A percentile compares a stretch with the other conserved stretches of the same genome.
Conservation (phyloP, 2,797 vertebrate genomes). For the Chlorospingus flavigularis region DNA sequence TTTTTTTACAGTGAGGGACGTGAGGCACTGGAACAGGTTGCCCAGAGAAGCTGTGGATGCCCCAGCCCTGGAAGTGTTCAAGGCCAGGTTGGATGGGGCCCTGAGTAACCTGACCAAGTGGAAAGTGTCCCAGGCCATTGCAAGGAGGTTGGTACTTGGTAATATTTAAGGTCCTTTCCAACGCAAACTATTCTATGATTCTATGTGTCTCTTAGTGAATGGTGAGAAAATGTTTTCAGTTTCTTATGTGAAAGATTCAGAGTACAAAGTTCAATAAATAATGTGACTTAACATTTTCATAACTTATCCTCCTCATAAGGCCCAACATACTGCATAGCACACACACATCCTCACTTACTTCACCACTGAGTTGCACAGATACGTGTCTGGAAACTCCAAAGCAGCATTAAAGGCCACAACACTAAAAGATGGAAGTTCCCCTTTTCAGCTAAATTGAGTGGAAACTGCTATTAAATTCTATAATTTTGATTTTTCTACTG, state of each 20-base stretch:
- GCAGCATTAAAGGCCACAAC: not conserved
- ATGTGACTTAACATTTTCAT: not conserved
- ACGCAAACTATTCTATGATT: not conserved
- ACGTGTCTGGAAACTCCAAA: not conserved
- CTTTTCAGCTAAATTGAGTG: not conserved
- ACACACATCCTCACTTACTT: not conserved
- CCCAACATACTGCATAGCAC: not conserved
- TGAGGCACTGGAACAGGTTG: not conserved
- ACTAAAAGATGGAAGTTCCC: fast-evolving
- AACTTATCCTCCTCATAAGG: not conserved
- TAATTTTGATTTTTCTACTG: not conserved
- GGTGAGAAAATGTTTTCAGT: not conserved
- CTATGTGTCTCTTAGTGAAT: not conserved
- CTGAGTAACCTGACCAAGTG: not conserved
- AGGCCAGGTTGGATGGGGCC: not conserved
- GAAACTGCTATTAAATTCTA: not conserved
- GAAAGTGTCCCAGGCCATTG: not conserved
- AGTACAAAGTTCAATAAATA: not conserved
- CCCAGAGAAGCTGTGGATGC: not conserved
- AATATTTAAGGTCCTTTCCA: not conserved
- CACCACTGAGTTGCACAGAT: not conserved
- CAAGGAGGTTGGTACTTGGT: fast-evolving
- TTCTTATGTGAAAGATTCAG: not conserved
- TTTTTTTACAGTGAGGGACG: too few species aligned
- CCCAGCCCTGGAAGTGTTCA: not conserved